Percentiles rank a stretch among this genome's conserved stretches.
Evolutionary conservation across 2,113 vertebrate genomes (phyloP).

Genomic region (Panthera uncia): DNA sequence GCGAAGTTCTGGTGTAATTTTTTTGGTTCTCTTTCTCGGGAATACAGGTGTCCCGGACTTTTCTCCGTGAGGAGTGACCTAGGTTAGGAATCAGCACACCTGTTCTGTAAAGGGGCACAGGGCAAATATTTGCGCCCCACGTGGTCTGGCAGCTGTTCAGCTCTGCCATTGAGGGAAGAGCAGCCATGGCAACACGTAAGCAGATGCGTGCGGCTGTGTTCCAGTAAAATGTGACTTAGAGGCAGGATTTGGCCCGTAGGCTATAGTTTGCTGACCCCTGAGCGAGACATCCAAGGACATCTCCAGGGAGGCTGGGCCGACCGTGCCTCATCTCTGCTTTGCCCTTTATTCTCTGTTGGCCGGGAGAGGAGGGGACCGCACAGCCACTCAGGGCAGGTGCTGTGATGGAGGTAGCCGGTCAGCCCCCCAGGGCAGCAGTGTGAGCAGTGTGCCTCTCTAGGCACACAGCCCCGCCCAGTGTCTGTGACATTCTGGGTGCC

Average conservation of each 20-base stretch:
- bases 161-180: not conserved
- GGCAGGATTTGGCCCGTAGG: not conserved
- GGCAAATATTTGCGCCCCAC: fast-evolving
- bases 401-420: not conserved
- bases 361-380: not conserved
- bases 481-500: fast-evolving
- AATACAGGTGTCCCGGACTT: not conserved
- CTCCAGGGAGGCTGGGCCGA: not conserved
- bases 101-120: fast-evolving
- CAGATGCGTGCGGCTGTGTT: too few relatives aligned
- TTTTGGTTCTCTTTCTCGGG: not conserved
- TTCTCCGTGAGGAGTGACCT: not conserved
- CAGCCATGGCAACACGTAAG: not conserved
- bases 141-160: not conserved
- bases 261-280: not conserved
- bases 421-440: too few relatives aligned
- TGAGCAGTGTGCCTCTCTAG: not conserved
- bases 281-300: not conserved
- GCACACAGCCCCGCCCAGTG: fast-evolving
- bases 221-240: not conserved
- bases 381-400: not conserved
- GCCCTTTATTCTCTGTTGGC: not conserved
- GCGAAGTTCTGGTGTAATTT: not conserved
- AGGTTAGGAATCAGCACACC: not conserved
- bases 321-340: not conserved